phyloP scores from a whole-genome alignment of 2,797 vertebrate genomes.

The Lutjanus argentimaculatus region DNA sequence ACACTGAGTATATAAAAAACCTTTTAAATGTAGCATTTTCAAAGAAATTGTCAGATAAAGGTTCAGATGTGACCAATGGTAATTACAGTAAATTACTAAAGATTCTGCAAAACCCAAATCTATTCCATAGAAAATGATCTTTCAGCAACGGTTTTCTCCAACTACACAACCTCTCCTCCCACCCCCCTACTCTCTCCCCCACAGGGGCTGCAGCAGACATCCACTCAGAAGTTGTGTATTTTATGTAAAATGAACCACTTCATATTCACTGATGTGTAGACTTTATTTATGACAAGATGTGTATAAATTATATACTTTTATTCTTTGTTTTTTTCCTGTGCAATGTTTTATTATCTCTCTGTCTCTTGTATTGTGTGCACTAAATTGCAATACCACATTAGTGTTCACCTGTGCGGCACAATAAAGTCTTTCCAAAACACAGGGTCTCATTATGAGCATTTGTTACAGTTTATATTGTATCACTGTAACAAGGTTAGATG shows the following conservation, averaged over 20 bases:
- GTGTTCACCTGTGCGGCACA: constrained; percentile 75
- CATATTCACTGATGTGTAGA: constrained; percentile 67
- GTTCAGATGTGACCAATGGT: constrained; percentile 28
- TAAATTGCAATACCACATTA: constrained; percentile 71
- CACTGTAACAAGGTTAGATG: not conserved
- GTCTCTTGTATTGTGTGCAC: constrained; percentile 73
- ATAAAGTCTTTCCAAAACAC: constrained; percentile 80
- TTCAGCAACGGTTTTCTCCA: constrained; percentile 34
- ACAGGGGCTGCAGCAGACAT: constrained; percentile 37
- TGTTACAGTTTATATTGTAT: not conserved
- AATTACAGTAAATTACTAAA: not conserved
- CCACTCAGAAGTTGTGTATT: constrained; percentile 64
- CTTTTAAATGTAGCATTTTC: not conserved
- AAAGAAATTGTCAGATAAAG: not conserved
- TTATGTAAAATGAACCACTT: constrained; percentile 73
- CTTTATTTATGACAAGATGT: constrained; percentile 83
- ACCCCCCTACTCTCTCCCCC: constrained; percentile 3
- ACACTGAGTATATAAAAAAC: not conserved
- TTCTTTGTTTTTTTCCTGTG: constrained; percentile 74
- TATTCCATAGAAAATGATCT: not conserved
- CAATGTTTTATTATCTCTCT: constrained; percentile 77
- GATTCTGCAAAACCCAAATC: constrained; percentile 16
- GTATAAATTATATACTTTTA: constrained; percentile 79
- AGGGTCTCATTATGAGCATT: not conserved
- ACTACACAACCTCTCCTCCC: constrained; percentile 18